Base-by-base conservation (phyloP, 1,140 invertebrate genomes). In the Steinernema khuongi region DNA sequence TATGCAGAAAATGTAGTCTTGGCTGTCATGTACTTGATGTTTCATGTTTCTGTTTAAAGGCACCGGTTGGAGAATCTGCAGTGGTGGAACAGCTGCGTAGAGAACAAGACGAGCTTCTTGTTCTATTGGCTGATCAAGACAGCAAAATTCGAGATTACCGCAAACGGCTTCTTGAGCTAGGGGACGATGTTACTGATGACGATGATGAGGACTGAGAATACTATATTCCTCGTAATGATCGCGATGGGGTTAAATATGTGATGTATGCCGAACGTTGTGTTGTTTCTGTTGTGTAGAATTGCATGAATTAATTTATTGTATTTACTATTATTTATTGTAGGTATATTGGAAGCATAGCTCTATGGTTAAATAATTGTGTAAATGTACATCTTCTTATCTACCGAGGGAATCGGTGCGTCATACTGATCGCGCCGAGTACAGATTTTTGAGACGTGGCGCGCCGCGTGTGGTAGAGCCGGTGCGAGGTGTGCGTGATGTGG, bases 61-160 rank as follows among this genome's bases (percentile, higher is more conserved):
- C 30, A 28, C 32, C 31, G 22, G 31, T n/a, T 19, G 71, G 71
- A 18, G 73, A 73, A 26, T 71, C 31, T 67, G 84, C 86, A 0
- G 90, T 93, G 74, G 81, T 93, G 74, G 89, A 91, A 31, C 90
- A 88, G 76, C 83, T 93, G 50, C 90, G 89, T 81, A 94, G 91
- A 83, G 94, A 96, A 84, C 93, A 95, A 85, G 94, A 96, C 80
- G 92, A 96, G 86, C 86, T 96, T 74, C 86, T 96, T 19, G 90
- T 92, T 81, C 86, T 96, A 69, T 87, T 96, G 36, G 90, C 91
- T 1, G 92, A 94, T 85, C 91, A 93, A 87, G 91, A 93, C 81
- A 85, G 86, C 1, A 92, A 91, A 87, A 86, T 93, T 72, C 88
- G 87, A 66, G 85, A 89, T 18, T 93, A 91, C 82, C 92, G 91